phyloP scores from a whole-genome alignment of 23 tunicate species.

The Halocynthia aurantium region DNA sequence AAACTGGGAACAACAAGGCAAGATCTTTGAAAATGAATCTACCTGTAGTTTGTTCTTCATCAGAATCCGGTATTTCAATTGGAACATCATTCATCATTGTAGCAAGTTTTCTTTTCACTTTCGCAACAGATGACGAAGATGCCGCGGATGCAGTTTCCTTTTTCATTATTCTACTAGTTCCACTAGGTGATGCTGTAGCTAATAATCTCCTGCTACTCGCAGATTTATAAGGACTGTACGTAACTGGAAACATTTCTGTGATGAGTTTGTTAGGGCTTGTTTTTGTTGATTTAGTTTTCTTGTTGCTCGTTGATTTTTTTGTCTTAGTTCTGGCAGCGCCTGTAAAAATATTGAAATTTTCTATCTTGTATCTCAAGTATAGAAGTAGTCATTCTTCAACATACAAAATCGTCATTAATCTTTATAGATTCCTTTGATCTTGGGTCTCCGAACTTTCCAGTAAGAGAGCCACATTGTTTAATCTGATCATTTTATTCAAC shows the following conservation, averaged over 20 bases:
- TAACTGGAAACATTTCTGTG: conserved; percentile 61
- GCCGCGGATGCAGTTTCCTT: neutral
- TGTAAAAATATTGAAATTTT: neutral
- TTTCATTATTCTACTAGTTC: neutral
- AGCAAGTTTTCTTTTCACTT: neutral
- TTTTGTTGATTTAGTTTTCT: neutral
- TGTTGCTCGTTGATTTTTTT: too few relatives aligned
- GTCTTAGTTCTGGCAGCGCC: neutral
- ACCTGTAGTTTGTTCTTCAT: conserved; percentile 1
- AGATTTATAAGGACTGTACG: conserved; percentile 20
- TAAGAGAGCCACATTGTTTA: too few relatives aligned
- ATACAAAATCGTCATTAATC: too few relatives aligned
- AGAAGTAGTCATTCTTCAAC: too few relatives aligned
- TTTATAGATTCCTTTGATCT: too few relatives aligned
- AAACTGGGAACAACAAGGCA: too few relatives aligned
- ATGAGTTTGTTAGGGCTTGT: conserved; percentile 67
- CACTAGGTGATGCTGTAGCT: neutral
- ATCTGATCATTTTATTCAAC: too few relatives aligned
- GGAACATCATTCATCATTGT: neutral
- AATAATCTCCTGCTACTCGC: neutral
- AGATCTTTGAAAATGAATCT: neutral
- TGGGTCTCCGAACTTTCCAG: too few relatives aligned
- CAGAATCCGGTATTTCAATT: conserved; percentile 1
- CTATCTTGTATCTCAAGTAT: too few relatives aligned
- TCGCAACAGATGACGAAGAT: neutral